Base-by-base conservation (phyloP, 2,888 invertebrate species). In the Willowsia nigromaculata region DNA sequence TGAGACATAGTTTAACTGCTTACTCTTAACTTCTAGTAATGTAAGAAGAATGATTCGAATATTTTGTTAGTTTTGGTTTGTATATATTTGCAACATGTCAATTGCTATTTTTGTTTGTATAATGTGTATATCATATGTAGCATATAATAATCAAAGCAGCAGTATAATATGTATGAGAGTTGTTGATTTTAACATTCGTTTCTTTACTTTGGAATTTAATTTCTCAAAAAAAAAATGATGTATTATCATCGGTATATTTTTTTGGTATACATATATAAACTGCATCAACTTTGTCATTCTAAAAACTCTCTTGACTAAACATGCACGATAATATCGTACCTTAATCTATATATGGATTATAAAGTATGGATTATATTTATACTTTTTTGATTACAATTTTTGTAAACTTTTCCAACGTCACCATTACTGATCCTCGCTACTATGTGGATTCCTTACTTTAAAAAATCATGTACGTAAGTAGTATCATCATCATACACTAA, bases 221-320 rank as follows among this genome's bases (percentile, higher is more conserved):
- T 71, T 43, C 43, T 71, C 25, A 37, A 68, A 68, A 68, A 68
- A 2, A 0, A 25, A 7, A 11, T 59, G 3, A 11, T n/a, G 43
- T 43, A 56, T 62, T 62, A 13, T 62, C 30, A 1, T 40, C 27
- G 7, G 27, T 25, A 47, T 40, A 5, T 71, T 1, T 40, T 37
- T 68, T 71, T 71, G 71, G 43, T 71, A 27, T 68, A 33, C n/a
- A 33, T 68, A 37, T 18, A 37, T 68, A 37, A 68, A 68, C 18
- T 68, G 68, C 68, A 33, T 68, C 13, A 37, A 37, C 3, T 18
- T 33, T 37, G 30, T 68, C 68, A 68, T 37, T 68, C 68, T 68
- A 68, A 68, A 68, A 68, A 4, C 68, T 68, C 68, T 68, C 37
- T 68, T 68, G 68, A 68, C 68, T 68, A 68, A 37, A 68, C n/a